These are phyloP conservation scores for Mastomys coucha DNA, from an alignment of 2,113 vertebrate species.

Conservation along the genomic window DNA sequence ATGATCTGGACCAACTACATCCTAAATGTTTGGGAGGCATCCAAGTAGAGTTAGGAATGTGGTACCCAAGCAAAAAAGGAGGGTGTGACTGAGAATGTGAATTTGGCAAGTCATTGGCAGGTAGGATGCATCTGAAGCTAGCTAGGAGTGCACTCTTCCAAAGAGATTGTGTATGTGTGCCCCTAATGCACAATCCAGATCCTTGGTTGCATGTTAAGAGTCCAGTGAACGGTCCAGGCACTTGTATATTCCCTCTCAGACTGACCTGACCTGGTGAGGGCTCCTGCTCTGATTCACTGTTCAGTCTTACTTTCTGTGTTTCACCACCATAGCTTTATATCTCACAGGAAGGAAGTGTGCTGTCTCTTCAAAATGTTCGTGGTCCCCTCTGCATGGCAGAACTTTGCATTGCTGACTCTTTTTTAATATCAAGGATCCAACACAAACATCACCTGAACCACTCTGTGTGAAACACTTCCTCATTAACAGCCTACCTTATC, in stretches of 20 bases:
- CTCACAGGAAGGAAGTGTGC: neutral
- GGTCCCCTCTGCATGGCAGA: neutral
- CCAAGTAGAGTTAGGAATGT: slow-evolving; percentile 7
- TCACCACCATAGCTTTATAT: neutral
- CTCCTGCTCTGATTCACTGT: neutral
- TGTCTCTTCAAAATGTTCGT: neutral
- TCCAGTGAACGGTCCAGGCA: neutral
- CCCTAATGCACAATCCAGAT: neutral
- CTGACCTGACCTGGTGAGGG: neutral
- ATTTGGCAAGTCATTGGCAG: neutral
- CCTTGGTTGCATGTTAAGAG: neutral
- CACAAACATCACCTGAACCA: too few species aligned
- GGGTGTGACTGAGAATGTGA: neutral
- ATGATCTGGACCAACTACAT: neutral
- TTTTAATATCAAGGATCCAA: neutral
- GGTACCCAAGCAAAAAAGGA: neutral
- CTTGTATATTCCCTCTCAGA: neutral
- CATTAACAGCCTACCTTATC: neutral
- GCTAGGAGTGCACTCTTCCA: neutral
- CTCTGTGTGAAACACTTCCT: neutral
- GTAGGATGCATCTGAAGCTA: neutral
- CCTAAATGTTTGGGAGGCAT: neutral
- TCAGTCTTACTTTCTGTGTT: neutral
- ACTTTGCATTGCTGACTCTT: neutral
- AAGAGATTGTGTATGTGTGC: neutral